Conservation (phyloP, 2,113 vertebrate species). For the Podarcis cretensis region DNA sequence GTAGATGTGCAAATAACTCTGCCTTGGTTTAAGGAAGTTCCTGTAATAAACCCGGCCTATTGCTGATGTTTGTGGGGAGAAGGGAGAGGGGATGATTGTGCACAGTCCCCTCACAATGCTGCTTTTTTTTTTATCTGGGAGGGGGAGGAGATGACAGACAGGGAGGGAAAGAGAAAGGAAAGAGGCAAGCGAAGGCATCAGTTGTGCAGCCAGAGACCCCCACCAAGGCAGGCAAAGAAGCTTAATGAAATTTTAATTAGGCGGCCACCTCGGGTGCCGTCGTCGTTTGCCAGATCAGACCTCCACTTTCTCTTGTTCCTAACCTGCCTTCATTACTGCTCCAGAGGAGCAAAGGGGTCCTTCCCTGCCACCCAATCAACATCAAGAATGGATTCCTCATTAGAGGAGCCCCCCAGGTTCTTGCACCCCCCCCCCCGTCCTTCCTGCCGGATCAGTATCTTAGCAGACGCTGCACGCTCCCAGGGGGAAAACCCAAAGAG, state of each 20-base stretch:
- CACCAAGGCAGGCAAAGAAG: slow-evolving; percentile 70
- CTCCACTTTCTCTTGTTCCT: slow-evolving; percentile 20
- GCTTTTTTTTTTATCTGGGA: slow-evolving; percentile 50
- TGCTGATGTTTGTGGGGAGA: slow-evolving; percentile 11
- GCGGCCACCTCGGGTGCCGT: slow-evolving; percentile 64
- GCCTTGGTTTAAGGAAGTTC: neutral
- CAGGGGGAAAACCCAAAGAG: neutral
- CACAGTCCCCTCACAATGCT: slow-evolving; percentile 1
- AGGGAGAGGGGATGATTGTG: neutral
- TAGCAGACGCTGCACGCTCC: neutral
- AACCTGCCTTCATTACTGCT: slow-evolving; percentile 28
- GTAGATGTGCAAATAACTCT: neutral
- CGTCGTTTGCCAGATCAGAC: slow-evolving; percentile 29
- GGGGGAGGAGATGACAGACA: slow-evolving; percentile 45
- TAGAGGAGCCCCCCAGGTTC: accelerated
- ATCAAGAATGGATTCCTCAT: neutral
- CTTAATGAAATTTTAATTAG: slow-evolving; percentile 86
- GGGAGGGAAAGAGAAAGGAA: slow-evolving; percentile 39
- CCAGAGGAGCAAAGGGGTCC: slow-evolving; percentile 20
- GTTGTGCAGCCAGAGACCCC: slow-evolving; percentile 67
- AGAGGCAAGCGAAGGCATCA: slow-evolving; percentile 69
- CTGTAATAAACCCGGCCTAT: slow-evolving; percentile 47
- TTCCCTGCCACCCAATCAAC: neutral
- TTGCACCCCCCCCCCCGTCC: no score
- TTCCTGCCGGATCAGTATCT: neutral